These are phyloP conservation scores for Oreonectes daqikongensis DNA, from an alignment of 2,797 vertebrate genomes.

Conservation along the genomic window DNA sequence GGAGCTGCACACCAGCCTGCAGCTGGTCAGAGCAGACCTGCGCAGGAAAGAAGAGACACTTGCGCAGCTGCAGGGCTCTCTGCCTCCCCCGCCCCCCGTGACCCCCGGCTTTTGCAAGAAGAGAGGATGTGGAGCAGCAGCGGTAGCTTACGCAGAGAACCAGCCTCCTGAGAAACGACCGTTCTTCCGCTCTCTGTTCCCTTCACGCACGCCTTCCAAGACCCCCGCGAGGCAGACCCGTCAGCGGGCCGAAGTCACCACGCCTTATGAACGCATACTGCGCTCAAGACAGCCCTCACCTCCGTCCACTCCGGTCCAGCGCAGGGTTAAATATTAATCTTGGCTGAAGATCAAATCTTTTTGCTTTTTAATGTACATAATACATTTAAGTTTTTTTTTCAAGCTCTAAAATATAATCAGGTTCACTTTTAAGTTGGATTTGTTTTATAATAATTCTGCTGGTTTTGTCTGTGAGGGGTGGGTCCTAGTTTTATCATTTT, in stretches of 20 bases:
- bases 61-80: slow-evolving; percentile 75
- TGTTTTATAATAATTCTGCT: not conserved
- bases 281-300: slow-evolving; percentile 73
- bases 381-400: not conserved
- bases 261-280: slow-evolving; percentile 78
- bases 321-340: slow-evolving; percentile 4
- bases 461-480: not conserved
- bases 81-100: slow-evolving; percentile 39
- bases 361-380: not conserved
- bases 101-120: slow-evolving; percentile 76
- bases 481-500: not conserved
- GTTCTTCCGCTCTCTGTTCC: slow-evolving; percentile 71
- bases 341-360: not conserved
- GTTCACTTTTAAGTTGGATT: not conserved
- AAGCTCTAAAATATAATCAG: slow-evolving; percentile 4
- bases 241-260: slow-evolving; percentile 52
- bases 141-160: slow-evolving; percentile 78
- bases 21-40: slow-evolving; percentile 90
- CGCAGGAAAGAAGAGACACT: slow-evolving; percentile 84
- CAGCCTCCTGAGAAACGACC: slow-evolving; percentile 83
- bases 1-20: slow-evolving; percentile 93
- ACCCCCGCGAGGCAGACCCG: slow-evolving; percentile 46
- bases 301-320: slow-evolving; percentile 57
- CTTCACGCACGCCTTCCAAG: slow-evolving; percentile 54
- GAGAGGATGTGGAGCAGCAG: slow-evolving; percentile 73